Evolutionary conservation across 2,888 invertebrate species (phyloP), one percentile per base, ranked within the genome.

Genomic region (Ceraclea dissimilis): DNA sequence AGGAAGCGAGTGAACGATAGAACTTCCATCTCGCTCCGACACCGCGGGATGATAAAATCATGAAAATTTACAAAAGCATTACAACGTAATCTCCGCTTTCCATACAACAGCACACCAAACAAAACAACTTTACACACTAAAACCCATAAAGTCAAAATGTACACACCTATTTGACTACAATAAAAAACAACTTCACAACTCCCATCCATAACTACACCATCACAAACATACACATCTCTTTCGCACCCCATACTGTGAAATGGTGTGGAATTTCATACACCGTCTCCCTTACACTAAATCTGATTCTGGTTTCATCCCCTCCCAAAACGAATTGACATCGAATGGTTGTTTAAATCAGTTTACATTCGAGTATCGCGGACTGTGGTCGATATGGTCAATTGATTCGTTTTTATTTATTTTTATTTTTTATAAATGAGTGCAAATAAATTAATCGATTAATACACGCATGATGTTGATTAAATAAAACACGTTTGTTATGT

Each of bases 161-260:
- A 52, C 48, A 47, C 56, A 56, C 56, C 56, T 52, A 51, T 52
- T 52, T 39, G 48, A 47, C 39, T 26, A 48, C 46, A 56, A 51
- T 56, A 48, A 39, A 13, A n/a, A n/a, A n/a, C n/a, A n/a, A 4
- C 2, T 39, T 39, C 13, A 8, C 39, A 39, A 39, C 39, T 39
- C 39, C 39, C 39, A 39, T 39, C 13, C 4, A 2, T 8, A 39
- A 16, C 39, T 4, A n/a, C 4, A 13, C 5, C 5, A 39, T 39
- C 39, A 16, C 5, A 16, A 4, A 13, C 13, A 39, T 16, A 39
- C n/a, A 13, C 16, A 2, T 39, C 39, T 16, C 16, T 39, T 39
- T 39, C 39, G 11, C 6, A 6, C 39, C 13, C 39, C 39, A 16
- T 39, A 39, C 6, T 26, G 10, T 26, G 10, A 26, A 26, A 26